Conservation (phyloP, 2,797 vertebrate genomes). For the Centroberyx gerrardi region DNA sequence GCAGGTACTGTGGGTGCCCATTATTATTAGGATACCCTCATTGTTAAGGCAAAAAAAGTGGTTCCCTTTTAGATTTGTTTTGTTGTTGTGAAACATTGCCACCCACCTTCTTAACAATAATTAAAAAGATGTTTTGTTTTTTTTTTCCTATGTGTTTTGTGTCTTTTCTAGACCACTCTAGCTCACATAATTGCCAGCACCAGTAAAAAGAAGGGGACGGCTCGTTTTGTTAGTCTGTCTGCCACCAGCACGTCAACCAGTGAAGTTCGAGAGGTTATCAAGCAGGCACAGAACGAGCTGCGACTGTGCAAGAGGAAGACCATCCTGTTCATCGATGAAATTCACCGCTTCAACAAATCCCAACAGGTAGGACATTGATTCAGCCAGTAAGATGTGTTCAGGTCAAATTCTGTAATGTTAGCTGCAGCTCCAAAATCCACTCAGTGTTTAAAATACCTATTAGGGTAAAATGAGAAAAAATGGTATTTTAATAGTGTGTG, state of each 20-base stretch:
- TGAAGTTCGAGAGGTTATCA: constrained; percentile 96
- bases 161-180: constrained; percentile 91
- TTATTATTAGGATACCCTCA: background rate
- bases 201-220: constrained; percentile 89
- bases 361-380: constrained; percentile 90
- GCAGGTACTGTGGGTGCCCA: background rate
- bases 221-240: constrained; percentile 92
- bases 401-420: background rate
- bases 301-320: constrained; percentile 96
- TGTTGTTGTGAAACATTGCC: no score
- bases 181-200: constrained; percentile 94
- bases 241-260: constrained; percentile 92
- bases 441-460: background rate
- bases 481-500: background rate
- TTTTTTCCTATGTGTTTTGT: background rate
- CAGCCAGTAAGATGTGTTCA: background rate
- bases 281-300: constrained; percentile 95
- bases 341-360: constrained; percentile 98
- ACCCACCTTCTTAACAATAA: background rate
- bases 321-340: constrained; percentile 97
- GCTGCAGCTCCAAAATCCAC: background rate
- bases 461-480: background rate
- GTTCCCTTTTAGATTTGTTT: no score
- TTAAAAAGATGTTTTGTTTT: background rate
- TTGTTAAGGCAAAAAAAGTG: background rate